Base-by-base conservation (phyloP, 2,797 vertebrate genomes). In the Cottoperca gobio region DNA sequence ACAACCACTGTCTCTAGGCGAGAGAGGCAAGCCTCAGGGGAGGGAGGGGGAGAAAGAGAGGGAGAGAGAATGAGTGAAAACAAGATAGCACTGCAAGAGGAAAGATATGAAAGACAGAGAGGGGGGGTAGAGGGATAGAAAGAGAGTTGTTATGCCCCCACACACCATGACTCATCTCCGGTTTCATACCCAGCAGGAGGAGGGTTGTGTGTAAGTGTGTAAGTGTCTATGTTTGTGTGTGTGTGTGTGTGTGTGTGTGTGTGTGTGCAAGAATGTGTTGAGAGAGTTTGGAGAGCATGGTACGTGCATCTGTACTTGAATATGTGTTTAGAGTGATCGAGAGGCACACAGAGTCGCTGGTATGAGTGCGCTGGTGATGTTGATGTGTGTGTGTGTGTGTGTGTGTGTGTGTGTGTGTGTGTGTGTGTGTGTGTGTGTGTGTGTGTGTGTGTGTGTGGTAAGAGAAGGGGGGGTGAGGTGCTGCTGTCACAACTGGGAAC, bases 131-230 rank as follows among this genome's bases (percentile, higher is more conserved):
- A 68, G 76, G 54, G 71, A 76, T 35, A 55, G 40, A 24, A 63
- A 54, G 73, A 60, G 57, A 70, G 66, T 48, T 83, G 79, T 87
- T 87, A 72, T 91, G 89, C 86, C 88, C 87, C 83, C 90, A 91
- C 89, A 90, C 89, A 86, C 81, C 86, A 86, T 93, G 93, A 94
- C 88, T 94, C 93, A 94, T 94, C 90, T 92, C 85, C 69, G 73
- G 85, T 89, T 90, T 89, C 83, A 82, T 83, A 82, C 83, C 83
- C 87, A 88, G 83, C 75, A 46, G 86, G 90, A 86, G 77, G 66
- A 69, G 68, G 68, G 31, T 43, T 72, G 65, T 75, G 78, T 63
- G 58, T 43, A 73, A 66, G 46, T 39, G 43, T 43, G 42, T 67
- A 69, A 69, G 65, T 54, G 37, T 50, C 45, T 48, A 46, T 58